Conservation (phyloP, 2,113 vertebrate species). For the Circaetus gallicus region DNA sequence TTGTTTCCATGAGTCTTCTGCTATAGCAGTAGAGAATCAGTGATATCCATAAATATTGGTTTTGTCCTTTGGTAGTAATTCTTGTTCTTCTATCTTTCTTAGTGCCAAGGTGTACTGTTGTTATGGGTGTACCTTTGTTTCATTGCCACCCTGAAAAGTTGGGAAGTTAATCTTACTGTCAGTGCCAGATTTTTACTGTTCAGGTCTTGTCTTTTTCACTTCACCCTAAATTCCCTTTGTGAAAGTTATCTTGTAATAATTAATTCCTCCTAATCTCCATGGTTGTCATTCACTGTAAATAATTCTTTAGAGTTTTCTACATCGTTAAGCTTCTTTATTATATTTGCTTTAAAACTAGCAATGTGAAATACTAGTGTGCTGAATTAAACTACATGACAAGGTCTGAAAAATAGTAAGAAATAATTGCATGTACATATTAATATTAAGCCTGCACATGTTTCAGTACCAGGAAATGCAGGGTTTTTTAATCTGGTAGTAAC, state of each 20-base stretch:
- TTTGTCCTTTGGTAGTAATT: background rate
- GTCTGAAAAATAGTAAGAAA: background rate
- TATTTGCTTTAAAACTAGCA: background rate
- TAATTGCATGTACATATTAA: rapidly evolving
- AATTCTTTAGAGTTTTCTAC: background rate
- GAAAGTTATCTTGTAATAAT: background rate
- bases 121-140: background rate
- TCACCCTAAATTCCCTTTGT: background rate
- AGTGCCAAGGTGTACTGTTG: background rate
- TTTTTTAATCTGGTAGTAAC: background rate
- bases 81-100: background rate
- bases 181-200: background rate
- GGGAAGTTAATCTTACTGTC: no score
- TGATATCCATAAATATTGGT: background rate
- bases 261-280: background rate
- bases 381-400: background rate
- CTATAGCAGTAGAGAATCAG: background rate
- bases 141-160: background rate
- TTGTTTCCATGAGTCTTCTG: background rate
- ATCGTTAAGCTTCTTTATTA: background rate
- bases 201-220: background rate
- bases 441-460: background rate
- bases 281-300: background rate
- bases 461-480: background rate
- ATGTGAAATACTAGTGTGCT: background rate